Conservation (phyloP, 35 echinoderm and acorn worm genomes). For the Amphiura filiformis region DNA sequence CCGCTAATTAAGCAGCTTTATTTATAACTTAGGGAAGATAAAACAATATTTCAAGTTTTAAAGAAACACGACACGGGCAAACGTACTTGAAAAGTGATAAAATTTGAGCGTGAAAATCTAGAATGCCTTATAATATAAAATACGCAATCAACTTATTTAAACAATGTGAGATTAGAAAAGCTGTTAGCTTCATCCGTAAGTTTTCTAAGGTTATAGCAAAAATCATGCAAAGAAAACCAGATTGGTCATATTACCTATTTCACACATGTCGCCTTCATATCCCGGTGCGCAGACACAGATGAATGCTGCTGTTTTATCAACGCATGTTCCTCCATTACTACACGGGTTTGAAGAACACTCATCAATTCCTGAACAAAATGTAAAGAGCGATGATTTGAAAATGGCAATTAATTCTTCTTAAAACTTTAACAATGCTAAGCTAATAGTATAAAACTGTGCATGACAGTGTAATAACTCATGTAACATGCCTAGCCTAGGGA, state of each 20-base stretch:
- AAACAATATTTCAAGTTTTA: too few species aligned
- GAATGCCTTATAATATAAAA: neutral
- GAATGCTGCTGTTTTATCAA: slow-evolving; percentile 16
- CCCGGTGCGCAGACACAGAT: slow-evolving; percentile 36
- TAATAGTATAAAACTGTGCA: too few species aligned
- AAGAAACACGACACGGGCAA: neutral
- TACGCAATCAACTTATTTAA: neutral
- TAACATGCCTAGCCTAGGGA: neutral
- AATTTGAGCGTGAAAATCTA: neutral
- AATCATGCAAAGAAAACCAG: neutral
- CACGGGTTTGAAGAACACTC: slow-evolving; percentile 33
- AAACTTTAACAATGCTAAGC: too few species aligned
- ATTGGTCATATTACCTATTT: neutral
- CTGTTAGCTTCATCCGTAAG: too few species aligned
- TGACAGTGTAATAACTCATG: too few species aligned
- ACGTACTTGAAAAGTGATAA: neutral
- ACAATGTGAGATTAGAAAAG: neutral
- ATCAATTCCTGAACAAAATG: slow-evolving; percentile 10
- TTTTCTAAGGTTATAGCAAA: neutral
- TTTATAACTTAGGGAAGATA: too few species aligned
- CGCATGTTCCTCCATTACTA: slow-evolving; percentile 21
- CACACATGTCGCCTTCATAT: slow-evolving; percentile 26
- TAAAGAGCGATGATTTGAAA: too few species aligned
- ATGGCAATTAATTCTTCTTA: too few species aligned
- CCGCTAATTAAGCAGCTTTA: too few species aligned